Base-by-base conservation (phyloP, 2,888 invertebrate species). In the Idaea biselata region DNA sequence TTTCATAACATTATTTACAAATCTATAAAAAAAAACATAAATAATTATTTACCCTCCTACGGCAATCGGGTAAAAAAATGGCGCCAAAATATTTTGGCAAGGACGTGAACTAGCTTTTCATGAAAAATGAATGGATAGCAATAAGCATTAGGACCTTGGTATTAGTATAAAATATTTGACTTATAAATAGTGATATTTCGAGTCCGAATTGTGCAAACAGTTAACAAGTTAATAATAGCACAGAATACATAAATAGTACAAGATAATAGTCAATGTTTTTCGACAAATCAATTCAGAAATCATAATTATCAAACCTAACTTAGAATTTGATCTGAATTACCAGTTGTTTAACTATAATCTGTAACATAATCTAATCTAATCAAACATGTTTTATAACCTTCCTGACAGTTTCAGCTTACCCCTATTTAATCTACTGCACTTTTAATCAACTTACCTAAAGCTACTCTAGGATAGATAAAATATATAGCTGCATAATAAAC, bases 1-100 rank as follows among this genome's bases (percentile, higher is more conserved):
- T 63, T 61, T 44, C 44, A 44, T 44, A 0, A 44, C 44, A 14
- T 14, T 44, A 44, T 44, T 44, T 44, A 44, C 8, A 44, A 44
- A 14, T 11, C 44, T 11, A 4, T 8, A 44, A 33, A 33, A 33
- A 44, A 44, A 14, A 44, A 14, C 14, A n/a, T n/a, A n/a, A n/a
- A n/a, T n/a, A n/a, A n/a, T n/a, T n/a, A n/a, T n/a, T n/a, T n/a
- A n/a, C n/a, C n/a, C n/a, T n/a, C n/a, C n/a, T n/a, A n/a, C n/a
- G n/a, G n/a, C n/a, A n/a, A n/a, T n/a, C n/a, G n/a, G n/a, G n/a
- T 33, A 7, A 11, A 44, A 44, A 44, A 44, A 14, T 44, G 44
- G 44, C 44, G 44, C 44, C 14, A 44, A 44, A 44, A 44, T 44
- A 25, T 3, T 25, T 25, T 25, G 44, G 14, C 44, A 44, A 44